phyloP scores from a whole-genome alignment of 2,888 invertebrate genomes.

The Operophtera brumata region DNA sequence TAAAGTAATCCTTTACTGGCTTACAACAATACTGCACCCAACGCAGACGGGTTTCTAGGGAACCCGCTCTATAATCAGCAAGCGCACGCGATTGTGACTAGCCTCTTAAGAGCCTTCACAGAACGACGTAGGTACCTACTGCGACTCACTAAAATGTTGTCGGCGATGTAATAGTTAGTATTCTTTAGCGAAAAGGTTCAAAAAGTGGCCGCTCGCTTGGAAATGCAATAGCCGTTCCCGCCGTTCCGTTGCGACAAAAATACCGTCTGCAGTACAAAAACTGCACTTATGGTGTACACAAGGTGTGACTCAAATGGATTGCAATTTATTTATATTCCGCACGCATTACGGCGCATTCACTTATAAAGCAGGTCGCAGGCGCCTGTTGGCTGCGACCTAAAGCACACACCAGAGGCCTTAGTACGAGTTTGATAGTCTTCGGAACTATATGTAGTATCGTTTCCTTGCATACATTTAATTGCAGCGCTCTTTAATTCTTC shows the following conservation, averaged over 20 bases:
- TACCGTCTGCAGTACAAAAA: slow-evolving; percentile 38
- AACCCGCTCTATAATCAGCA: neutral
- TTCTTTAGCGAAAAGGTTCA: neutral
- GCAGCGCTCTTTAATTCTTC: too few species aligned
- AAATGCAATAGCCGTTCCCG: slow-evolving; percentile 16
- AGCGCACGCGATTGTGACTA: neutral
- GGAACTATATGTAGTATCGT: too few species aligned
- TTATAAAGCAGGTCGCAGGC: slow-evolving; percentile 20
- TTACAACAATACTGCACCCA: neutral
- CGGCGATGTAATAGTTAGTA: neutral
- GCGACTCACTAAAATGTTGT: slow-evolving; percentile 3
- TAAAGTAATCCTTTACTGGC: slow-evolving; percentile 1
- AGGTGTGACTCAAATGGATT: slow-evolving; percentile 39
- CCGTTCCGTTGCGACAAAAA: slow-evolving; percentile 33
- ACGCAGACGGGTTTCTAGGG: neutral
- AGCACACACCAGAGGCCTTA: too few species aligned
- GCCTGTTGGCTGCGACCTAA: too few species aligned
- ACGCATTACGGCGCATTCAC: slow-evolving; percentile 35
- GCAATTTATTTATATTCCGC: slow-evolving; percentile 55
- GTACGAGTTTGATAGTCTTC: too few species aligned
- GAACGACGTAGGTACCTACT: neutral
- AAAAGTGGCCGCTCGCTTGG: slow-evolving; percentile 18
- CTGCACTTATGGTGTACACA: slow-evolving; percentile 31
- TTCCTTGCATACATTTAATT: too few species aligned
- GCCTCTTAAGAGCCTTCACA: neutral